Base-by-base conservation (phyloP, 1,140 invertebrate species). In the Helicoverpa armigera region DNA sequence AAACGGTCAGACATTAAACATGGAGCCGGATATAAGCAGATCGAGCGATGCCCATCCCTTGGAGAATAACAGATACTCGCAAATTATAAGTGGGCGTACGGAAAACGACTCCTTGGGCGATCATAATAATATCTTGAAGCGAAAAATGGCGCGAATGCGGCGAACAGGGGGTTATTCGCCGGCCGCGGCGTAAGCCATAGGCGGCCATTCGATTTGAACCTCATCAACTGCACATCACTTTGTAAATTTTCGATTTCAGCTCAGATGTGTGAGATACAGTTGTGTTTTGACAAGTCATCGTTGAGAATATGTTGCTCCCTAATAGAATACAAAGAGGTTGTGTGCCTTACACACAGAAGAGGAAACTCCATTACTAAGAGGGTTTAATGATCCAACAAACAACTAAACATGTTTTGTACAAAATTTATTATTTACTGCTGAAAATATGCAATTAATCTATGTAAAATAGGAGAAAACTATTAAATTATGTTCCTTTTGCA, bases 51-150 rank as follows among this genome's bases (percentile, higher is more conserved):
- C 82, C 77, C 63, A 73, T 81, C 80, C 88, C 85, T 70, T 54
- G 13, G 88, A 87, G 85, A 80, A 80, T 87, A 86, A 80, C 83
- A 74, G 86, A 88, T 87, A 85, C 88, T 86, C 84, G 87, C 88
- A 88, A 92, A 90, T 89, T 89, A 91, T 90, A 90, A 89, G 85
- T 85, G 85, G 86, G 82, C 82, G 86, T 82, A 80, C 78, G 61
- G 85, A 67, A 84, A 90, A 91, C 87, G 86, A 83, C 89, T 90
- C 90, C 91, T 90, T 83, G 70, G 91, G 88, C 90, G 88, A 86
- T 81, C 88, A 86, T 92, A 90, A 90, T 91, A 86, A 90, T 89
- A 93, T 93, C 90, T 89, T 86, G 79, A 81, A 82, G 78, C 78
- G 87, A 93, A 92, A 92, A 91, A 90, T 89, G 87, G 85, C 72